Percentiles rank a stretch among this genome's conserved stretches.
These are phyloP conservation scores for Gymnarchus niloticus DNA, from an alignment of 2,113 vertebrate genomes.

Conservation along the genomic window DNA sequence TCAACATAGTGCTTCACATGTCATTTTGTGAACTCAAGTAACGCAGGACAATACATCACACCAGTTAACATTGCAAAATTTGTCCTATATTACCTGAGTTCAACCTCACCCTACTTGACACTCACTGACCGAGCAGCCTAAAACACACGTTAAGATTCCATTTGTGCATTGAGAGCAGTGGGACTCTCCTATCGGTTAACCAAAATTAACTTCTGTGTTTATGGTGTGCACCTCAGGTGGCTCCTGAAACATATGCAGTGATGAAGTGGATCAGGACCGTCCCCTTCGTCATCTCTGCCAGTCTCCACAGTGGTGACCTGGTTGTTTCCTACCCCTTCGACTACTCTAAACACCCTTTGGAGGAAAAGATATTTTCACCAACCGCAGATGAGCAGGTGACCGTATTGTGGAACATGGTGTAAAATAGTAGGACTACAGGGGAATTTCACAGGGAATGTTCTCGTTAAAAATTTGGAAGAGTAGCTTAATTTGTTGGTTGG, in stretches of 20 bases:
- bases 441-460: too few relatives aligned
- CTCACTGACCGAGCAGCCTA: neutral
- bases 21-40: too few relatives aligned
- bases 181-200: neutral
- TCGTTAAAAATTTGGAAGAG: neutral
- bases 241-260: conserved; percentile 87
- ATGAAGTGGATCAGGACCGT: conserved; percentile 96
- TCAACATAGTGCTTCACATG: too few relatives aligned
- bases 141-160: neutral
- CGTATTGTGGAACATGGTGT: neutral
- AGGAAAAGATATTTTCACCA: conserved; percentile 76
- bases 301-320: conserved; percentile 82
- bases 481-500: neutral
- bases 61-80: too few relatives aligned
- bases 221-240: conserved; percentile 64
- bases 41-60: too few relatives aligned
- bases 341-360: conserved; percentile 74
- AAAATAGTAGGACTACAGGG: neutral
- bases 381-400: conserved; percentile 84
- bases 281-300: conserved; percentile 90
- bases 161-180: neutral
- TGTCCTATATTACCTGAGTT: too few relatives aligned
- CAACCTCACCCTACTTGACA: too few relatives aligned
- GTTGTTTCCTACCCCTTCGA: conserved; percentile 92
- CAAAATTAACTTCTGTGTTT: neutral